Evolutionary conservation across 2,888 invertebrate genomes (phyloP).

Genomic region (Caenorhabditis zanzibari): DNA sequence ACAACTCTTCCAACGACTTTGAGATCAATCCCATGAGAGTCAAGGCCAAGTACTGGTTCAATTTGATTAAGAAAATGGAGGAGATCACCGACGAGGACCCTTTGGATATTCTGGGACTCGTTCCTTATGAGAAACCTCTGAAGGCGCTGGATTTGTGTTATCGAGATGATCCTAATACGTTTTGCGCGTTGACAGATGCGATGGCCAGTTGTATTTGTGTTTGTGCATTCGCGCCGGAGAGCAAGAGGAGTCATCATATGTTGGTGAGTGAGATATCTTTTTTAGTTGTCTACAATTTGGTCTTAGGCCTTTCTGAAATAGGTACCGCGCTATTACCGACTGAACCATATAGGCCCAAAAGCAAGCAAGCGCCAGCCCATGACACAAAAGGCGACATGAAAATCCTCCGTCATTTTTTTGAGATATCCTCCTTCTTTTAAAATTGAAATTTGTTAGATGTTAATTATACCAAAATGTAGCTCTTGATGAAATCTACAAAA

Average conservation of each 20-base stretch:
- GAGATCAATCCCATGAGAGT: slow-evolving; percentile 94
- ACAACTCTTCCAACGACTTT: slow-evolving; percentile 88
- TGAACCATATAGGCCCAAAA: no score
- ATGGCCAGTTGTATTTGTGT: slow-evolving; percentile 99
- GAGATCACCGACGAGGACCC: slow-evolving; percentile 88
- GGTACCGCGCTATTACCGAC: no score
- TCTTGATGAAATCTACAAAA: no score
- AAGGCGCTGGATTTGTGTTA: slow-evolving; percentile 97
- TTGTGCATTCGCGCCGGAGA: slow-evolving; percentile 97
- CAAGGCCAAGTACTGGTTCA: slow-evolving; percentile 87
- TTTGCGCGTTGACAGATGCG: slow-evolving; percentile 93
- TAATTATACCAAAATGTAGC: no score
- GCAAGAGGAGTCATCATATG: slow-evolving; percentile 87
- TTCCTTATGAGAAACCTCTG: slow-evolving; percentile 81
- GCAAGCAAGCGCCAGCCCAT: no score
- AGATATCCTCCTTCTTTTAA: no score
- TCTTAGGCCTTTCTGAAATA: no score
- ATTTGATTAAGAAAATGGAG: slow-evolving; percentile 92
- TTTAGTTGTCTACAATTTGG: no score
- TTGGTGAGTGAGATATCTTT: slow-evolving; percentile 68
- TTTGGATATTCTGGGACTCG: slow-evolving; percentile 88
- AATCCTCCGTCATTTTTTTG: no score
- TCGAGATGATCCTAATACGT: slow-evolving; percentile 97
- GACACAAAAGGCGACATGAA: no score
- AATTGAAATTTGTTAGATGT: no score